Conservation (phyloP, 1,140 invertebrate species). For the Apis mellifera region Amel_HAv3.1 CM009933.2:8808501-8809000, state of each 20-base stretch:
- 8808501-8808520: slow-evolving; percentile 39
- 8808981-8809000: too few species aligned
- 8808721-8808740: slow-evolving; percentile 50
- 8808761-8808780: slow-evolving; percentile 57
- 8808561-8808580: slow-evolving; percentile 21
- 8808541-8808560: slow-evolving; percentile 73
- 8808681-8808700: slow-evolving; percentile 65
- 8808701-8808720: slow-evolving; percentile 47
- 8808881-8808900: too few species aligned
- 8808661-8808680: slow-evolving; percentile 63
- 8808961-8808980: too few species aligned
- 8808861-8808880: not conserved
- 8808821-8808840: slow-evolving; percentile 45
- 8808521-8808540: slow-evolving; percentile 64
- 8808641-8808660: slow-evolving; percentile 6
- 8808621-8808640: slow-evolving; percentile 32
- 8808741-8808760: slow-evolving; percentile 43
- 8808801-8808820: slow-evolving; percentile 18
- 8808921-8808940: too few species aligned
- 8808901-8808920: not conserved
- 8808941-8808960: not conserved
- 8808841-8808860: slow-evolving; percentile 43
- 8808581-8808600: not conserved
- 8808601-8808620: not conserved
- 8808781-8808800: slow-evolving; percentile 67